phyloP scores from a whole-genome alignment of 2,888 invertebrate genomes.

The Embidobia sp. region DNA sequence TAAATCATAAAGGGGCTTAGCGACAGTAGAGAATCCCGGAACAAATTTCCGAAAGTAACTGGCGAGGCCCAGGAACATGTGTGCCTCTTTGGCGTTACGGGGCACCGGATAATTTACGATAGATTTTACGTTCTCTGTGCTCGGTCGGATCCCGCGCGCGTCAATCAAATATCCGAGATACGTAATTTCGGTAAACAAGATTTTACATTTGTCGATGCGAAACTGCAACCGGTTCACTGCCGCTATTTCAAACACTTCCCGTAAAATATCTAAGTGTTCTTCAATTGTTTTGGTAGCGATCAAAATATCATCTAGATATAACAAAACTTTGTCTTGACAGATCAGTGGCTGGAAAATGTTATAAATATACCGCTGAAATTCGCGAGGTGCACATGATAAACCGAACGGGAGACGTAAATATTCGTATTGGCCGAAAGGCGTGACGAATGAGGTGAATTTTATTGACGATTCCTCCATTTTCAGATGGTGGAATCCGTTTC shows the following conservation, averaged over 20 bases:
- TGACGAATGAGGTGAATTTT: slow-evolving; percentile 17
- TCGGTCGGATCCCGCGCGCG: background rate
- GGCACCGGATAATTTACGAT: slow-evolving; percentile 7
- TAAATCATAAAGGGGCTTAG: slow-evolving; percentile 10
- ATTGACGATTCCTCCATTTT: slow-evolving; percentile 1
- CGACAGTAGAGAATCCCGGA: background rate
- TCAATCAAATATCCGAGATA: slow-evolving; percentile 5
- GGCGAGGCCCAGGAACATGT: slow-evolving; percentile 3
- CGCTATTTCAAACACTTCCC: background rate
- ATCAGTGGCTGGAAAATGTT: background rate
- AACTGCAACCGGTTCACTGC: background rate
- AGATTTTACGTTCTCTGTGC: background rate
- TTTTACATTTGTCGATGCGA: background rate
- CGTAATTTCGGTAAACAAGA: background rate
- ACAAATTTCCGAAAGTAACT: slow-evolving; percentile 12
- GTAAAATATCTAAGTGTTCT: background rate
- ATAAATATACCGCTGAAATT: background rate
- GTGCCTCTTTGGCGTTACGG: slow-evolving; percentile 3
- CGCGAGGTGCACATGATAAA: slow-evolving; percentile 2
- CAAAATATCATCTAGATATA: slow-evolving; percentile 13
- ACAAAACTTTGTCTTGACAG: background rate
- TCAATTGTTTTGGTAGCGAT: background rate
- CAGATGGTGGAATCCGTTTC: slow-evolving; percentile 6
- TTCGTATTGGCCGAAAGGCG: slow-evolving; percentile 14
- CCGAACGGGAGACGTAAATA: slow-evolving; percentile 18